A percentile compares a stretch with the other conserved stretches of the same genome.
These are phyloP conservation scores for Drosophila anomalipes DNA, from an alignment of 2,888 invertebrate genomes.

Conservation along the genomic window DNA sequence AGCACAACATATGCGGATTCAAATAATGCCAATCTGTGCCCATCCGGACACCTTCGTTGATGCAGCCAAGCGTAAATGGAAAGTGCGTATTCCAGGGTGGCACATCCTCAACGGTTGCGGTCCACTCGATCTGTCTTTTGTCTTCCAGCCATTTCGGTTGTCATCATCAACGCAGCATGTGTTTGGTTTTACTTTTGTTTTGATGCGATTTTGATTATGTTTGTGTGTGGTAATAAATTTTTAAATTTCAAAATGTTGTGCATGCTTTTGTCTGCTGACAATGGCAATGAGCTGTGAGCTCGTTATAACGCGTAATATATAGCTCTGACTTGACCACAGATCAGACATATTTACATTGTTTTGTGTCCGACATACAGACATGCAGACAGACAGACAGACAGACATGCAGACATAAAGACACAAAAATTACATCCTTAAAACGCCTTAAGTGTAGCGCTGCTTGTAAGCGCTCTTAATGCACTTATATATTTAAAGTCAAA, in stretches of 20 bases:
- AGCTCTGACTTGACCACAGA: not conserved
- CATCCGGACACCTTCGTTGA: constrained; percentile 37
- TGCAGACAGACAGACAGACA: not conserved
- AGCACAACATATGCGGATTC: constrained; percentile 59
- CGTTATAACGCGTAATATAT: constrained; percentile 64
- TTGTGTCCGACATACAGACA: not conserved
- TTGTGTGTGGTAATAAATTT: constrained; percentile 73
- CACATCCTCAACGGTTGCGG: constrained; percentile 34
- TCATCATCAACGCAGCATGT: constrained; percentile 64
- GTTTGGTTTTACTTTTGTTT: constrained; percentile 58
- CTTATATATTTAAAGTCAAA: constrained; percentile 51
- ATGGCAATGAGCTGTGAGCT: constrained; percentile 36
- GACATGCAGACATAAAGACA: not conserved
- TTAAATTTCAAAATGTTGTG: constrained; percentile 37
- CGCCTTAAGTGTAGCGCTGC: constrained; percentile 30
- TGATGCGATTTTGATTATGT: constrained; percentile 79
- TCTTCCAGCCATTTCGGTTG: constrained; percentile 44
- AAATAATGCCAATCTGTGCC: constrained; percentile 68
- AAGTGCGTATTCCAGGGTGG: constrained; percentile 34
- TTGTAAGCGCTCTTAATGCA: constrained; percentile 38
- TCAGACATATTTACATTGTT: not conserved
- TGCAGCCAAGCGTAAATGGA: constrained; percentile 51
- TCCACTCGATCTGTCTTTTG: constrained; percentile 39
- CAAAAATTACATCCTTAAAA: constrained; percentile 39
- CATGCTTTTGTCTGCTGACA: constrained; percentile 41